Base-by-base conservation (phyloP, 2,888 invertebrate species). In the Netelia inedita region DNA sequence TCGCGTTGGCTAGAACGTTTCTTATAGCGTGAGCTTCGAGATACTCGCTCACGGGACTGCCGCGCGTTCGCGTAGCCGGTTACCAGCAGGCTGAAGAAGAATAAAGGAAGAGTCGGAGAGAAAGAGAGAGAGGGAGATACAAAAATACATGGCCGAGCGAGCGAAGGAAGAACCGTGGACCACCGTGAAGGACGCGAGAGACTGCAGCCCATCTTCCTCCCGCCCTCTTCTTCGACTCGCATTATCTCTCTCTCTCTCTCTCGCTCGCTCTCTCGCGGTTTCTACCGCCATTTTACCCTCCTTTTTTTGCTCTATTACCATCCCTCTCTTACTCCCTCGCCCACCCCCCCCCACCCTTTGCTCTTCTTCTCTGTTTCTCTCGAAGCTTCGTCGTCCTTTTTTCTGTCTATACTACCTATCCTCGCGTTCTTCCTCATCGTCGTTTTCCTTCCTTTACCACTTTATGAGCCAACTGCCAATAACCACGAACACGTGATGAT, bases 401-500 rank as follows among this genome's bases (percentile, higher is more conserved):
- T 50, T 41, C n/a, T 16, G 21, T 74, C 73, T 74, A 16, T 53
- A 68, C 69, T 19, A 35, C 59, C 65, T 63, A 55, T 74, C 79
- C 46, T 66, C 46, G 6, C 46, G 66, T 50, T 78, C 61, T 55
- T 72, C 82, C 63, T 69, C 73, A 28, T 73, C 63, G 41, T 69
- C 81, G 68, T 74, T 66, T 76, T 80, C 59, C 68, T 85, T 75
- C 65, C 79, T 82, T 35, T n/a, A 71, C 82, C 74, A 61, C 87
- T 90, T 90, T 88, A 89, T 89, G 88, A 88, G 86, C 88, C 88
- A 88, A 88, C 91, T 89, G 90, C 91, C 92, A 92, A 92, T 92
- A 91, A 92, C 89, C 90, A 89, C 90, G 89, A 91, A 91, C 91
- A 90, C 92, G 91, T 92, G 92, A 92, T 92, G 92, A 92, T 92